Percentiles rank a stretch among this genome's conserved stretches.
Evolutionary conservation across 2,888 invertebrate genomes (phyloP).

Genomic region (Chaetogeoica ovagalla): DNA sequence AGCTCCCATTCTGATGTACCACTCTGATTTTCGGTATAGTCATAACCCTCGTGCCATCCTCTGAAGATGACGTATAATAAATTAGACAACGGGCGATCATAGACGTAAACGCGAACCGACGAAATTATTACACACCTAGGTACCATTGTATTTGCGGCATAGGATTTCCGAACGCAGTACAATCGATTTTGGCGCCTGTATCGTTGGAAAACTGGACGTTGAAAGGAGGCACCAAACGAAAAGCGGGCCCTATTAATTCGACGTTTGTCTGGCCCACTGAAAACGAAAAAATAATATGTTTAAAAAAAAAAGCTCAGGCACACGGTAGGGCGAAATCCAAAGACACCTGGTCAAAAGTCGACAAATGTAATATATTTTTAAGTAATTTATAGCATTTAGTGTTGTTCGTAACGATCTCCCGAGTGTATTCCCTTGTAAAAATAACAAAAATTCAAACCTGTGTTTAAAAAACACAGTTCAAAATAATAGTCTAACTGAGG

Average conservation of each 20-base stretch:
- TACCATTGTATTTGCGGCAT: constrained; percentile 66
- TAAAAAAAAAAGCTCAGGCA: no score
- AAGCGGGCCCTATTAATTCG: constrained; percentile 72
- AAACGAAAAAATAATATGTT: constrained; percentile 57
- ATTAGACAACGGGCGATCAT: background rate
- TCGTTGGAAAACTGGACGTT: constrained; percentile 78
- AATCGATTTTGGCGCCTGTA: constrained; percentile 72
- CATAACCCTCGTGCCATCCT: constrained; percentile 70
- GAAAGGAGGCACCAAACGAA: constrained; percentile 72
- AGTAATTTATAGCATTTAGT: no score
- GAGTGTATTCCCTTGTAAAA: no score
- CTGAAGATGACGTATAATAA: constrained; percentile 55
- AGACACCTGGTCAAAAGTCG: no score
- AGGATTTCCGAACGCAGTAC: constrained; percentile 71
- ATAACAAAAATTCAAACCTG: no score
- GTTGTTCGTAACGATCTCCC: no score
- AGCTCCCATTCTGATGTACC: constrained; percentile 79
- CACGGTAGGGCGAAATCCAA: no score
- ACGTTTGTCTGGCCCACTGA: constrained; percentile 63
- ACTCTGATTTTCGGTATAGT: constrained; percentile 71
- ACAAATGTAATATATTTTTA: no score
- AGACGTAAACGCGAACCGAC: no score
- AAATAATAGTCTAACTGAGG: no score
- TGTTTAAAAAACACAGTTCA: no score
- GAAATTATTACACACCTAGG: constrained; percentile 53